These are phyloP conservation scores for Tetramorium simillimum DNA, from an alignment of 1,140 invertebrate species.

Conservation along the genomic window DNA sequence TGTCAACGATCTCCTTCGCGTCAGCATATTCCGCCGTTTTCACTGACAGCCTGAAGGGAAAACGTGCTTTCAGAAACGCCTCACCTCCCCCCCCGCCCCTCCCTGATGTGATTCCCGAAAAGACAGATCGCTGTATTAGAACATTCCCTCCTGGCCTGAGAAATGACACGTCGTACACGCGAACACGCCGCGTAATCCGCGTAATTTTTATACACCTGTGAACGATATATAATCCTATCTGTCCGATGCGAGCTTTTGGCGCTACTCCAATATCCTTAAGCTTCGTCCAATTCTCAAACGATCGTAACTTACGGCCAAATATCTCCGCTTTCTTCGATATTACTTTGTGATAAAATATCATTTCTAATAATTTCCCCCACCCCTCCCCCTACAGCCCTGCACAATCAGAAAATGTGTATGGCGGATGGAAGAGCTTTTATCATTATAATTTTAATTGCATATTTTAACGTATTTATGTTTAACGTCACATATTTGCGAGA, in stretches of 20 bases:
- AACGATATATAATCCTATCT: constrained; percentile 32
- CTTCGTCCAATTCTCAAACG: constrained; percentile 31
- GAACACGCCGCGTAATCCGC: neutral
- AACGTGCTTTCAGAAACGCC: constrained; percentile 44
- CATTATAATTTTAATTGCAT: neutral
- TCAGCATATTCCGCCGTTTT: constrained; percentile 37
- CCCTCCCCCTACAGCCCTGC: no score
- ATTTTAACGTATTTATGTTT: neutral
- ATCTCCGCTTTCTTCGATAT: constrained; percentile 24
- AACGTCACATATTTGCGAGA: neutral
- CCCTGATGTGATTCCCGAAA: constrained; percentile 3
- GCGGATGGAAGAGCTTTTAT: neutral
- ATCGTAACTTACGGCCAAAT: constrained; percentile 12
- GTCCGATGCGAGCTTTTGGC: constrained; percentile 31
- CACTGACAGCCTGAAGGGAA: neutral
- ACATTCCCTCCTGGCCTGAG: neutral
- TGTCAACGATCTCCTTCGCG: constrained; percentile 72
- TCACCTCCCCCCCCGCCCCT: no score
- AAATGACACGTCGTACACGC: constrained; percentile 6
- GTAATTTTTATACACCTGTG: constrained; percentile 12
- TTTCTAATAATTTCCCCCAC: neutral
- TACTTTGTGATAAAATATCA: neutral
- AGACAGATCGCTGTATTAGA: neutral
- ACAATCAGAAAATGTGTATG: neutral
- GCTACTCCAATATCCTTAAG: constrained; percentile 46